phyloP scores from a whole-genome alignment of 2,888 invertebrate genomes.

The Kryphioiulus occultus region DNA sequence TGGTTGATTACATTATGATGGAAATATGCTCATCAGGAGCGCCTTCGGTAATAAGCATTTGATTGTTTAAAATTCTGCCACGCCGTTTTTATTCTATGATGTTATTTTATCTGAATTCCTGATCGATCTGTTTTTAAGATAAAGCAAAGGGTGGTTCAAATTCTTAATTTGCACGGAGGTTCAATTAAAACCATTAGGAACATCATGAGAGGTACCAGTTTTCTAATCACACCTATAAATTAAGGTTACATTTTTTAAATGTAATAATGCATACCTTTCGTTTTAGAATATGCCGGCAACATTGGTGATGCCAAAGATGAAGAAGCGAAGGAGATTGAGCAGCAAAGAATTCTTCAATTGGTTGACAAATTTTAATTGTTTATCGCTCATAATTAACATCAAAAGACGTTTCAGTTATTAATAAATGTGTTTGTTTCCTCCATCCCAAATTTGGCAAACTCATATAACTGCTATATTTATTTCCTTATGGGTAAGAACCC shows the following conservation, averaged over 20 bases:
- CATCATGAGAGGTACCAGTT: constrained; percentile 91
- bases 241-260: no score
- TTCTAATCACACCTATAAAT: no score
- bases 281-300: constrained; percentile 90
- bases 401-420: no score
- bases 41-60: constrained; percentile 53
- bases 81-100: no score
- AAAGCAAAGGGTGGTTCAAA: constrained; percentile 87
- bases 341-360: constrained; percentile 88
- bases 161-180: constrained; percentile 86
- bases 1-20: constrained; percentile 81
- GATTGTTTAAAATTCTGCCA: no score
- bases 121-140: no score
- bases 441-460: no score
- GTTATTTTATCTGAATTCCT: constrained; percentile 45
- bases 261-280: no score
- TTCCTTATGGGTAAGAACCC: no score
- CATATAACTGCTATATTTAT: no score
- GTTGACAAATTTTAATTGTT: constrained; percentile 85
- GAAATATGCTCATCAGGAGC: constrained; percentile 63
- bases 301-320: constrained; percentile 85
- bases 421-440: no score
- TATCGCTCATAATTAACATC: no score
- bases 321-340: constrained; percentile 82
- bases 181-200: constrained; percentile 91